phyloP scores from a whole-genome alignment of 2,888 invertebrate genomes.

The Linnaemya vulpina region DNA sequence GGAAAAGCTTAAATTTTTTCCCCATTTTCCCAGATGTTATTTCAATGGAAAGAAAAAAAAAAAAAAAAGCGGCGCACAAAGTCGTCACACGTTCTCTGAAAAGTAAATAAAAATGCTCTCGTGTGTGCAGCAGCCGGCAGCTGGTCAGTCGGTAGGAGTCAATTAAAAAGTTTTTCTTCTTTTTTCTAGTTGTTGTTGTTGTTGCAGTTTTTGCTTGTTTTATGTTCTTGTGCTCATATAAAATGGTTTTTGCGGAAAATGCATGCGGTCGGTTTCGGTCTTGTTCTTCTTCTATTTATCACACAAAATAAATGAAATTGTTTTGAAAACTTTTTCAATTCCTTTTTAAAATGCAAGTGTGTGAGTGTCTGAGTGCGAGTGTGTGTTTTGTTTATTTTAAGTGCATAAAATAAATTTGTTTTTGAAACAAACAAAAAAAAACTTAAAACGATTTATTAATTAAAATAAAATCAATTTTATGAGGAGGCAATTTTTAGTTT shows the following conservation, averaged over 20 bases:
- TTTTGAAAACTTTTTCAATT: constrained; percentile 51
- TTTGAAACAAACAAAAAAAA: neutral
- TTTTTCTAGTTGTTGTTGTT: neutral
- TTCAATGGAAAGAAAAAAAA: constrained; percentile 25
- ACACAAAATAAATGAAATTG: constrained; percentile 50
- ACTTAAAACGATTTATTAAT: neutral
- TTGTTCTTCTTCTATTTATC: constrained; percentile 9
- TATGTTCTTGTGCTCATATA: constrained; percentile 10
- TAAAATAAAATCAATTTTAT: constrained; percentile 19
- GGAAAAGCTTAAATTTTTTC: constrained; percentile 23
- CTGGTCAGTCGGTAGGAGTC: constrained; percentile 31
- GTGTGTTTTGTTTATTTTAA: neutral
- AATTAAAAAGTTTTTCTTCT: constrained; percentile 45
- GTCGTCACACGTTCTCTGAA: neutral
- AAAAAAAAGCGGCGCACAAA: constrained; percentile 4
- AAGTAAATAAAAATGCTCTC: neutral
- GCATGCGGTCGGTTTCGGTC: constrained; percentile 17
- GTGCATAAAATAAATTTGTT: neutral
- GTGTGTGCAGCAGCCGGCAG: neutral
- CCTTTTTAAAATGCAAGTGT: constrained; percentile 6
- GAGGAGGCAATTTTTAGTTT: neutral
- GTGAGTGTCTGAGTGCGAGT: neutral
- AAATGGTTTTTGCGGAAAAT: constrained; percentile 36
- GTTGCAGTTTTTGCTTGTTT: constrained; percentile 25
- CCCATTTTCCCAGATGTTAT: constrained; percentile 3